These are phyloP conservation scores for Phrynocephalus forsythii DNA, from an alignment of 2,797 vertebrate species.

Conservation along the genomic window DNA sequence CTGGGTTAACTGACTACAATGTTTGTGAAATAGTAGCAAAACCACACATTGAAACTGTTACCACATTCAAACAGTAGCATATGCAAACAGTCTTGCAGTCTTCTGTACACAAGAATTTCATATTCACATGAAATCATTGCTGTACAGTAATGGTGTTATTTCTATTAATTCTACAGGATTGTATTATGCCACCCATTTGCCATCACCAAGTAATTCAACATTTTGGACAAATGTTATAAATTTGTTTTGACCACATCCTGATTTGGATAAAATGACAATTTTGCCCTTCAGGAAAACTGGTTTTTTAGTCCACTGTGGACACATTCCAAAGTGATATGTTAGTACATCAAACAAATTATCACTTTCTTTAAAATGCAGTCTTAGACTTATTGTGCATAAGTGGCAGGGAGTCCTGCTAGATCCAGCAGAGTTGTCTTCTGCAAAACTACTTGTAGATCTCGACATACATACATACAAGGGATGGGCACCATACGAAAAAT, in stretches of 20 bases:
- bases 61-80: neutral
- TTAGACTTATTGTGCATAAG: neutral
- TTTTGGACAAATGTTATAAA: neutral
- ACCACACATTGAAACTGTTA: neutral
- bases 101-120: neutral
- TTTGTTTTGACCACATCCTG: neutral
- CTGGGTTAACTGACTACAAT: neutral
- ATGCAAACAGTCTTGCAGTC: neutral
- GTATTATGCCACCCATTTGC: neutral
- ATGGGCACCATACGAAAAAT: too few species aligned
- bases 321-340: neutral
- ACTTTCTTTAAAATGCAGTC: too few species aligned
- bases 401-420: neutral
- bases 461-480: too few species aligned
- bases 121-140: neutral
- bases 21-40: conserved; percentile 15
- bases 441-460: neutral
- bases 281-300: neutral
- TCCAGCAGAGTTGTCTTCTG: neutral
- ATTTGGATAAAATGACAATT: neutral
- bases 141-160: neutral
- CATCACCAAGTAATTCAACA: neutral
- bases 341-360: neutral
- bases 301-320: neutral
- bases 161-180: neutral